Conservation (phyloP, 2,888 invertebrate genomes). For the Dasysyrphus tricinctus region DNA sequence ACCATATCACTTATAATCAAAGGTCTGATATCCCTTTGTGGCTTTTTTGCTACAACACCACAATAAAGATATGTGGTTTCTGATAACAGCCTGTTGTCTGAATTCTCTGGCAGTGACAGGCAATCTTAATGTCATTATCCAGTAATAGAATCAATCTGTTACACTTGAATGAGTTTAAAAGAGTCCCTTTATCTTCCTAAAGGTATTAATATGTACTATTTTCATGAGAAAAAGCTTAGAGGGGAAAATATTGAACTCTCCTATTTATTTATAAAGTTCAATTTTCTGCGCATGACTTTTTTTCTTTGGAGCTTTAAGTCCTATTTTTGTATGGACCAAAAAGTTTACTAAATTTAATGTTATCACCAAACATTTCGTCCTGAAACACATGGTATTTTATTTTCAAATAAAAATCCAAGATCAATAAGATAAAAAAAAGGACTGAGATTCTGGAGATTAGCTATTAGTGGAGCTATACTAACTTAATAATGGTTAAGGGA, state of each 20-base stretch:
- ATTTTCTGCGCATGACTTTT: too few species aligned
- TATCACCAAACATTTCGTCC: too few species aligned
- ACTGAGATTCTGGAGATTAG: too few species aligned
- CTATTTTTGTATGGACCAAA: too few species aligned
- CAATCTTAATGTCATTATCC: conserved; percentile 70
- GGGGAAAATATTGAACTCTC: background rate
- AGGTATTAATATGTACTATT: background rate
- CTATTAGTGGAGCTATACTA: too few species aligned
- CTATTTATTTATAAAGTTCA: too few species aligned
- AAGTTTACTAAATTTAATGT: too few species aligned
- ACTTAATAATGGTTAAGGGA: too few species aligned
- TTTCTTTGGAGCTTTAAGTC: too few species aligned
- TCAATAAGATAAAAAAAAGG: too few species aligned
- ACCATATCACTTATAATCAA: background rate
- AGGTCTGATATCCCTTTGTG: background rate
- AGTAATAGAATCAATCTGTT: conserved; percentile 67
- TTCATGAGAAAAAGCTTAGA: background rate
- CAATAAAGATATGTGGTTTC: conserved; percentile 22
- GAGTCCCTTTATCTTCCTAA: conserved; percentile 7
- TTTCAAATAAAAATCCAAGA: too few species aligned
- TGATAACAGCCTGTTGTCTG: conserved; percentile 35
- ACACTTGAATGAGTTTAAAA: conserved; percentile 41
- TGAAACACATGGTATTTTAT: too few species aligned
- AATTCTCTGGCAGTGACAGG: conserved; percentile 37
- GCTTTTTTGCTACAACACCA: conserved; percentile 2